phyloP scores from a whole-genome alignment of 2,888 invertebrate genomes.

The Gastracanthus pulcherrimus region DNA sequence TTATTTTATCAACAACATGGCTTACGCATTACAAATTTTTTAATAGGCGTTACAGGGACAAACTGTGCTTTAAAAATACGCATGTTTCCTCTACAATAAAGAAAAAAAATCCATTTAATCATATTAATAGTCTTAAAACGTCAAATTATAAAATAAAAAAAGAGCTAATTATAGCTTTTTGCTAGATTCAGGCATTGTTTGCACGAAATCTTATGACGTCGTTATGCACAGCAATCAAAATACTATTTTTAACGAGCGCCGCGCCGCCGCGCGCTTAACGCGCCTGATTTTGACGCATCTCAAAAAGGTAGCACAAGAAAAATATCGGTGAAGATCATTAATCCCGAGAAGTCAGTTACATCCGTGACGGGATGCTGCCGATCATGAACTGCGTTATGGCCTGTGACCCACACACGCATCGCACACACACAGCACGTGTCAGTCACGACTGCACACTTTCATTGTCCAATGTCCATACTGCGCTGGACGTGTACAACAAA shows the following conservation, averaged over 20 bases:
- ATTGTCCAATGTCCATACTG: conserved; percentile 17
- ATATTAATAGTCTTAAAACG: conserved; percentile 6
- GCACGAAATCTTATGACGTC: conserved; percentile 17
- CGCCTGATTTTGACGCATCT: conserved; percentile 53
- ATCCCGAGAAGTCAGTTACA: conserved; percentile 64
- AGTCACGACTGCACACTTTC: conserved; percentile 58
- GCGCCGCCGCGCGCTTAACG: background rate
- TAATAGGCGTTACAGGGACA: too few species aligned
- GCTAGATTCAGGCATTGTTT: background rate
- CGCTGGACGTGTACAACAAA: conserved; percentile 3
- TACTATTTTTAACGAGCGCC: conserved; percentile 41
- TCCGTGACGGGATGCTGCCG: conserved; percentile 62
- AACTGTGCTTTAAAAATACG: too few species aligned
- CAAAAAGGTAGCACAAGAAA: conserved; percentile 46
- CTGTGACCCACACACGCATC: conserved; percentile 64
- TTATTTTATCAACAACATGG: too few species aligned
- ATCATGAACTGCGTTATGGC: conserved; percentile 67
- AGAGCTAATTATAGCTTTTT: conserved; percentile 12
- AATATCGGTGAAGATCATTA: conserved; percentile 63
- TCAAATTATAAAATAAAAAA: conserved; percentile 8
- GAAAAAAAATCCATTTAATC: conserved; percentile 7
- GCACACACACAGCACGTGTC: conserved; percentile 59
- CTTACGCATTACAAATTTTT: too few species aligned
- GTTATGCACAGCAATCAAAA: conserved; percentile 34
- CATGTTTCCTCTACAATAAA: background rate